phyloP scores from a whole-genome alignment of 2,888 invertebrate species.

The Chymomyza procnemis region DNA sequence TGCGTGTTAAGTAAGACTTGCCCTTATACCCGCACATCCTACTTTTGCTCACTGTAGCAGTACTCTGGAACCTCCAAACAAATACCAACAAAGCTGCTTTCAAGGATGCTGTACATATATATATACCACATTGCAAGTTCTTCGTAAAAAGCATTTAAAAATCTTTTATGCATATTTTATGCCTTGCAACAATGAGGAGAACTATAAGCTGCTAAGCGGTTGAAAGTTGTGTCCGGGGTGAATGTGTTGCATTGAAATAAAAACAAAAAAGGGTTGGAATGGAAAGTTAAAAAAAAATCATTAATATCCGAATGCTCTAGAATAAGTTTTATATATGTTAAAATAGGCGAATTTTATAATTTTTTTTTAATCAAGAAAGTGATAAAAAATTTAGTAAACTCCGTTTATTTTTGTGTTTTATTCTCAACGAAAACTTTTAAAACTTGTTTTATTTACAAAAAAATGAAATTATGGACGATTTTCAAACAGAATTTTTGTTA shows the following conservation, averaged over 20 bases:
- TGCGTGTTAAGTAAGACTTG: background rate
- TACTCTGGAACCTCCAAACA: background rate
- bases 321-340: too few relatives aligned
- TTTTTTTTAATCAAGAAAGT: too few relatives aligned
- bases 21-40: background rate
- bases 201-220: background rate
- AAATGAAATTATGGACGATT: too few relatives aligned
- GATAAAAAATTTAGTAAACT: too few relatives aligned
- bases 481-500: too few relatives aligned
- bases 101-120: conserved; percentile 11
- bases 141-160: conserved; percentile 4
- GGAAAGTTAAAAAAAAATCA: background rate
- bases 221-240: background rate
- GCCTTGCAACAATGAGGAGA: background rate
- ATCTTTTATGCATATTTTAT: conserved; percentile 43
- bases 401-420: too few relatives aligned
- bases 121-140: background rate
- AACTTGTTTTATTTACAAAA: too few relatives aligned
- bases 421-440: too few relatives aligned
- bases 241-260: background rate
- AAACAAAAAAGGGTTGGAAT: conserved; percentile 6
- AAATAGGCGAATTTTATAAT: too few relatives aligned
- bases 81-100: conserved; percentile 2
- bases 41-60: background rate
- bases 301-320: background rate